These are phyloP conservation scores for Drosophila malerkotliana DNA, from an alignment of 1,140 invertebrate genomes.

Conservation along the genomic window DNA sequence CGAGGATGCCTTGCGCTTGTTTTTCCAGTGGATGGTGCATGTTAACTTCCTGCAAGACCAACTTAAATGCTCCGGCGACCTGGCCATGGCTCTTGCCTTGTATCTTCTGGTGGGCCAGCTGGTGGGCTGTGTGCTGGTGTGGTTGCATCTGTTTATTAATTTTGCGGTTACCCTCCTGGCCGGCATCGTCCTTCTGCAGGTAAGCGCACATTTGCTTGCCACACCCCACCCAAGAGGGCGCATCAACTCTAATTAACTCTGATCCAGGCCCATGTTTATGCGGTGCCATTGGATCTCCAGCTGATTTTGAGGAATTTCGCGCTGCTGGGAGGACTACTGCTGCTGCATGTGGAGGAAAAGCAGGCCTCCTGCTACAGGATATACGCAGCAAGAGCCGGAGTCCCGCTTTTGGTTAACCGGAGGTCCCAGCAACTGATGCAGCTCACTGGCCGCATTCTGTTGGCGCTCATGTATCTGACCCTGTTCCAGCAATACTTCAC, in stretches of 20 bases:
- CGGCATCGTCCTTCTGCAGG: conserved; percentile 14
- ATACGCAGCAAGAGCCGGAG: conserved; percentile 9
- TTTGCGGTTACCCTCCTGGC: conserved; percentile 29
- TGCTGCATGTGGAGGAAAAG: conserved; percentile 37
- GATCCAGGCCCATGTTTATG: conserved; percentile 18
- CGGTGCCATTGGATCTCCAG: conserved; percentile 15
- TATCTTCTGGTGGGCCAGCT: conserved; percentile 35
- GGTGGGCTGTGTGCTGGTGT: conserved; percentile 19
- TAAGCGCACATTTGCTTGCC: background rate
- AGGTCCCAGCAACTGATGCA: conserved; percentile 41
- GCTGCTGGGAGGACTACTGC: conserved; percentile 33
- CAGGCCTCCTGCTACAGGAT: background rate
- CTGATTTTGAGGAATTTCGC: conserved; percentile 40
- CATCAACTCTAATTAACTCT: conserved; percentile 1
- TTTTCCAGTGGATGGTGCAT: conserved; percentile 32
- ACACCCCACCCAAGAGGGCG: background rate
- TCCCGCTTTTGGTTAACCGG: conserved; percentile 15
- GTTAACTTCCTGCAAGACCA: conserved; percentile 7
- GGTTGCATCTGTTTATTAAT: conserved; percentile 23
- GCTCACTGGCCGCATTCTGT: conserved; percentile 30
- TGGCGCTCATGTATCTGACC: conserved; percentile 40
- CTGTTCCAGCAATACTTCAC: conserved; percentile 25
- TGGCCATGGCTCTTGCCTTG: conserved; percentile 12
- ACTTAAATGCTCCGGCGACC: conserved; percentile 7
- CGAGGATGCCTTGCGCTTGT: conserved; percentile 41